Base-by-base conservation (phyloP, 2,888 invertebrate species). In the Drosophila anceps region DNA sequence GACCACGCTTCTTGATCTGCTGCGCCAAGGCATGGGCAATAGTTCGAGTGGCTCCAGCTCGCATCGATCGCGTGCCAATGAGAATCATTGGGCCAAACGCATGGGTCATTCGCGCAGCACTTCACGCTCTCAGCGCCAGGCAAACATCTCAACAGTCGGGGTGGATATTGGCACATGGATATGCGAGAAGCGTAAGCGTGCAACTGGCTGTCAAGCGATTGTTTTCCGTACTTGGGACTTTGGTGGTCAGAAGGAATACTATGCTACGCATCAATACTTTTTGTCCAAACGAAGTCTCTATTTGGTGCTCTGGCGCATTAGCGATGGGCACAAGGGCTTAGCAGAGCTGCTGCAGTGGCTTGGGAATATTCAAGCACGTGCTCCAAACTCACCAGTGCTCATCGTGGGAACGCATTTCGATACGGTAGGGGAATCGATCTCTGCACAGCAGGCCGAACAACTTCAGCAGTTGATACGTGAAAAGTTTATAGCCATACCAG, bases 231-330 rank as follows among this genome's bases (percentile, higher is more conserved):
- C 99, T 0, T 99, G 99, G 99, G 99, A 99, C 93, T 99, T 99
- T 93, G 99, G 99, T 6, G 99, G 99, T 0, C 99, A 99, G 93
- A 96, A 96, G 91, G 99, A 99, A 91, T 99, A 99, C 92, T 99
- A 99, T 92, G 98, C 99, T 0, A 99, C 99, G 0, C 99, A 99
- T 94, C 99, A 99, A 92, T 99, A 99, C 93, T 99, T 99, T 93
- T 94, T 99, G 51, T 98, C 99, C 0, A 97, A 98, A 70, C 95
- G 99, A 15, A 98, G 98, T 76, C 94, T 99, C 39, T 99, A 99
- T 92, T 94, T 99, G 61, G 99, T 99, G 1, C 95, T 99, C 5
- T 99, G 99, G 99, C 95, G 96, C 83, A 97, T 98, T 60, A 96
- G 96, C 0, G 98, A 99, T 86, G 99, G 99, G 0, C 95, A 97